These are phyloP conservation scores for Okapia johnstoni DNA, from an alignment of 2,113 vertebrate species.

Conservation along the genomic window DNA sequence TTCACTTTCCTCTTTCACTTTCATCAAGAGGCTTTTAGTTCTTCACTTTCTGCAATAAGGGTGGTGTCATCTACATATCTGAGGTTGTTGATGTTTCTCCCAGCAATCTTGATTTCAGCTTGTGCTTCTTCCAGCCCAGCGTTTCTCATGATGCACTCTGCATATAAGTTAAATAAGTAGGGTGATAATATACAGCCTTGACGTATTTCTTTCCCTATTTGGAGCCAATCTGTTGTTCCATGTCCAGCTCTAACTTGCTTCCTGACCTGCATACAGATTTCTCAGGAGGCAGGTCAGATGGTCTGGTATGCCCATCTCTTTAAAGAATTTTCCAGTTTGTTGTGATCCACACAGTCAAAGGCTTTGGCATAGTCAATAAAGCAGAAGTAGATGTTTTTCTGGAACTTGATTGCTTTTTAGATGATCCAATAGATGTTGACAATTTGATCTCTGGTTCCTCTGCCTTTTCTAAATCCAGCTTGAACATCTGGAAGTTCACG, in stretches of 20 bases:
- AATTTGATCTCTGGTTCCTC: neutral
- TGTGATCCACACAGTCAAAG: neutral
- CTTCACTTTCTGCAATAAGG: neutral
- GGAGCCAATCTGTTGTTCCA: too few species aligned
- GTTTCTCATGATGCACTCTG: too few species aligned
- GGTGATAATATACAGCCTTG: too few species aligned
- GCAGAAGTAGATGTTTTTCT: neutral
- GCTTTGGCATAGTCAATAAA: neutral
- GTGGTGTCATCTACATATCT: neutral
- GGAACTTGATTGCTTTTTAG: neutral
- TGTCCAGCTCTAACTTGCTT: too few species aligned
- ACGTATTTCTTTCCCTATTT: too few species aligned
- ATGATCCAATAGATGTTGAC: neutral
- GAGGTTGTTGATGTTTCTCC: neutral
- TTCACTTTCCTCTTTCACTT: neutral
- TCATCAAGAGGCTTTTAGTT: neutral
- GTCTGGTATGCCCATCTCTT: neutral
- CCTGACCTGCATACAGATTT: neutral
- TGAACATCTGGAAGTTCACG: neutral
- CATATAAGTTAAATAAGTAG: too few species aligned
- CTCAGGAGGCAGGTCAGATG: neutral
- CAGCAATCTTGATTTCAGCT: neutral
- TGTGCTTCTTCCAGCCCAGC: neutral
- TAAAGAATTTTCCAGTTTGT: neutral
- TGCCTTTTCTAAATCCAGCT: neutral